These are phyloP conservation scores for Thinocorus orbignyianus DNA, from an alignment of 2,113 vertebrate genomes.

Conservation along the genomic window DNA sequence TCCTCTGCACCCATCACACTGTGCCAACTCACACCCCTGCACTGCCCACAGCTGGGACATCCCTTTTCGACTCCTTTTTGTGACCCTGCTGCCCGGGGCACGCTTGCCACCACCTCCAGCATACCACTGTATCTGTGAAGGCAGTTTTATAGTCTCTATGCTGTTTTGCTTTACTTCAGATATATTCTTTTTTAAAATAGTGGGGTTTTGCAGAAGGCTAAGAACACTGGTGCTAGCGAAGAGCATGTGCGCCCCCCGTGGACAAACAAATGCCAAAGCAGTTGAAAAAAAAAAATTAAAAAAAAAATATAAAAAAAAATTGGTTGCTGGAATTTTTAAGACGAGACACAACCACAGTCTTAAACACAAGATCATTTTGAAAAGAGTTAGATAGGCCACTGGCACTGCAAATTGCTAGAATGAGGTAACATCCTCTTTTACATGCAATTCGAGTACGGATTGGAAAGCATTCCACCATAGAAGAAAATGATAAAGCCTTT, in stretches of 20 bases:
- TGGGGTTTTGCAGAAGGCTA: neutral
- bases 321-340: neutral
- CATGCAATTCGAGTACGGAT: neutral
- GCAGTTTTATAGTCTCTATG: fast-evolving
- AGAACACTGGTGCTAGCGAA: neutral
- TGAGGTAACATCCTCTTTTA: fast-evolving
- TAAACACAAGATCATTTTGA: neutral
- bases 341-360: no score
- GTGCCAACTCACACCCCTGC: fast-evolving
- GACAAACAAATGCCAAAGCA: neutral
- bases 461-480: fast-evolving
- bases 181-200: fast-evolving
- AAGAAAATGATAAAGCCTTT: neutral
- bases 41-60: fast-evolving
- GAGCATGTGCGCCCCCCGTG: fast-evolving
- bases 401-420: fast-evolving
- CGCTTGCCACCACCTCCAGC: neutral
- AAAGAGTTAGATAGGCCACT: neutral
- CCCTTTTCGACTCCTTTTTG: fast-evolving
- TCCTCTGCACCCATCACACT: fast-evolving
- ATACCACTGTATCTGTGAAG: fast-evolving
- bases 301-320: no score
- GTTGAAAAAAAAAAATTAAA: neutral
- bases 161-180: neutral
- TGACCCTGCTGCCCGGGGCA: neutral